Base-by-base conservation (phyloP, 2,113 vertebrate genomes). In the Addax nasomaculatus region DNA sequence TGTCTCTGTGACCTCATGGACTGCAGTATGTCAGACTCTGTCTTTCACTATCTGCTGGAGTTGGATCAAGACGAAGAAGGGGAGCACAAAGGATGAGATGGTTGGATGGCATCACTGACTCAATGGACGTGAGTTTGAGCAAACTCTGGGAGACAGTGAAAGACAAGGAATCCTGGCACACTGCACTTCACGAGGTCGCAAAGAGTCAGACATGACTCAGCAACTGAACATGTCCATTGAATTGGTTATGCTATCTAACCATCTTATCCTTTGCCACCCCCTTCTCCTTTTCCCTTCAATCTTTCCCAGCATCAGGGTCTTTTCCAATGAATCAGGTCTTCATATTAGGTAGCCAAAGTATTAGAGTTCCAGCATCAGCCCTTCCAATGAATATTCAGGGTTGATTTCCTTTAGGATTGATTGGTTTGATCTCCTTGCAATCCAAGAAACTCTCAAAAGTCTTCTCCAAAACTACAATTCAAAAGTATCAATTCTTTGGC, bases 141-240 rank as follows among this genome's bases (percentile, higher is more conserved):
- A 70, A 70, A 70, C 10, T 36, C n/a, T 21, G 3, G n/a, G 19
- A 70, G 67, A 36, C 19, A 70, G 10, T 70, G 67, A 39, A 70
- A 39, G 67, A 70, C 9, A 70, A 21, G 10, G n/a, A 70, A 70
- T 9, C 67, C 10, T 70, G 4, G n/a, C 19, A 36, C 2, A 2
- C 19, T 70, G 67, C 19, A 36, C 4, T 39, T 36, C n/a, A 70
- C 0, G 1, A 14, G 9, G 67, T 70, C 0, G 0, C 64, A 36
- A 64, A 67, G 64, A 36, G 64, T 70, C 67, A 23, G n/a, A 70
- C 67, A 23, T 39, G n/a, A 36, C 67, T 70, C 19, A 70, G 19
- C 2, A 70, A 36, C n/a, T 39, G 19, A 70, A 70, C n/a, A 23
- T 36, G n/a, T 70, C n/a, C 67, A 39, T 39, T 70, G 67, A 70